These are phyloP conservation scores for Lasaia peninsularis DNA, from an alignment of 1,140 invertebrate species.

Conservation along the genomic window DNA sequence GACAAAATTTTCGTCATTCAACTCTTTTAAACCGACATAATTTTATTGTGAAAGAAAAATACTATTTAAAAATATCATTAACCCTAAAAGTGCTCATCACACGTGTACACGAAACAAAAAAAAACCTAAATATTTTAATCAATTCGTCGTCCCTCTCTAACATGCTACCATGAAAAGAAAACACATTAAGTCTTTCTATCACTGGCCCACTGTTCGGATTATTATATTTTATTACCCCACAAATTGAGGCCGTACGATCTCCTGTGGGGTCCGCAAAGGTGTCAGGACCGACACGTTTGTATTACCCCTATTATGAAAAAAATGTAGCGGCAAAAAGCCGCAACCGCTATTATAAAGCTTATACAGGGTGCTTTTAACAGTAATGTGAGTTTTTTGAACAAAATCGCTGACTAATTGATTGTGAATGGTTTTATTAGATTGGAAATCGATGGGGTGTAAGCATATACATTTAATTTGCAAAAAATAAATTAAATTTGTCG, in stretches of 20 bases:
- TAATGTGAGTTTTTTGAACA: constrained; percentile 50
- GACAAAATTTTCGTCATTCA: no score
- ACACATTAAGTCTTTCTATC: constrained; percentile 23
- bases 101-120: not conserved
- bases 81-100: no score
- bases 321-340: constrained; percentile 57
- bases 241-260: constrained; percentile 56
- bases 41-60: no score
- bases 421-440: constrained; percentile 61
- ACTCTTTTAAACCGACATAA: no score
- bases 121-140: constrained; percentile 4
- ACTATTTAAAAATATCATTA: no score
- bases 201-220: constrained; percentile 37
- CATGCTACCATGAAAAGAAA: constrained; percentile 13
- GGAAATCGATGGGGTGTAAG: constrained; percentile 40
- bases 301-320: constrained; percentile 60
- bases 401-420: constrained; percentile 73
- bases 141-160: constrained; percentile 10
- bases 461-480: not conserved
- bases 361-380: constrained; percentile 55
- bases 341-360: constrained; percentile 46
- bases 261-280: constrained; percentile 70
- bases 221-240: constrained; percentile 70
- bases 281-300: constrained; percentile 65
- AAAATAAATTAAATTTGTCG: not conserved